Conservation (phyloP, 2,797 vertebrate genomes). For the Phrynocephalus vlangalii region DNA sequence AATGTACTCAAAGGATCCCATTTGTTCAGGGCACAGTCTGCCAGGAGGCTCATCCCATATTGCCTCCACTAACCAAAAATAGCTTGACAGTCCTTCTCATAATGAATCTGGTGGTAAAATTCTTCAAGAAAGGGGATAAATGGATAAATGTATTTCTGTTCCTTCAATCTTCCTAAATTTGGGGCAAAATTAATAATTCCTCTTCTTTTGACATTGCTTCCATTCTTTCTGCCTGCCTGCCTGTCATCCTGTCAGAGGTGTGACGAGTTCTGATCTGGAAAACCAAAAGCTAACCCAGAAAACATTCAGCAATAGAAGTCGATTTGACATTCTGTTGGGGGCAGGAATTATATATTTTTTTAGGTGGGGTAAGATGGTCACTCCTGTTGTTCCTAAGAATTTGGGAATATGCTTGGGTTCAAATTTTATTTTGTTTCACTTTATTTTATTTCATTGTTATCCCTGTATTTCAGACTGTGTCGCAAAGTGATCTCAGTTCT, state of each 20-base stretch:
- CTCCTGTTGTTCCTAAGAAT: neutral
- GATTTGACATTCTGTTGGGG: neutral
- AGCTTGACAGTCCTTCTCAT: slow-evolving; percentile 2
- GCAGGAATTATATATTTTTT: neutral
- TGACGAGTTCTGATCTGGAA: neutral
- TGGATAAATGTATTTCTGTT: neutral
- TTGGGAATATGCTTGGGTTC: neutral
- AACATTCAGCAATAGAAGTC: neutral
- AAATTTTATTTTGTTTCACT: neutral
- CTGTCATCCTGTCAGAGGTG: neutral
- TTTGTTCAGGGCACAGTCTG: slow-evolving; percentile 59
- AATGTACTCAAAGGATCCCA: slow-evolving; percentile 60
- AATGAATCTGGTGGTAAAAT: neutral
- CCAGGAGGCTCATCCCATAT: slow-evolving; percentile 31
- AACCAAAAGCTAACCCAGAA: neutral
- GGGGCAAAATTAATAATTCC: neutral
- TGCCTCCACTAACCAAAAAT: neutral
- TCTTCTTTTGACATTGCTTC: neutral
- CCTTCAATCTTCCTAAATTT: neutral
- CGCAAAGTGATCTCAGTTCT: neutral
- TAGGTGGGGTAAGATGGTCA: too few relatives aligned
- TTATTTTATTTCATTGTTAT: neutral
- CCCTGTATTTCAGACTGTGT: neutral
- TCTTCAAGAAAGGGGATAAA: neutral
- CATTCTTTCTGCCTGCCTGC: neutral